Base-by-base conservation (phyloP, 1,140 invertebrate genomes). In the Macrosteles quadrilineatus region DNA sequence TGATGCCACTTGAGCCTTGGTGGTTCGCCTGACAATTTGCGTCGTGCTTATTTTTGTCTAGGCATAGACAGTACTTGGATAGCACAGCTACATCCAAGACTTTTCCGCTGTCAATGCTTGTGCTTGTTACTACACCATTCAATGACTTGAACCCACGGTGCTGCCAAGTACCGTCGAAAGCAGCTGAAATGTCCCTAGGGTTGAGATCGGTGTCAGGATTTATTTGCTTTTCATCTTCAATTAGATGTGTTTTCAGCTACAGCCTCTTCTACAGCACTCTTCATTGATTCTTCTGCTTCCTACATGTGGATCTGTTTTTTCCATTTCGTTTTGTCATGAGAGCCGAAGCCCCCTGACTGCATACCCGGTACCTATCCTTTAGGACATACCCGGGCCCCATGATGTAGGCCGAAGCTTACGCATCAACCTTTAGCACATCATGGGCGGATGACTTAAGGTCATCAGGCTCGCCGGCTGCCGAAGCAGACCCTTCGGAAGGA, bases 1-100 rank as follows among this genome's bases (percentile, higher is more conserved):
- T 75, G 62, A 53, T 69, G 30, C 68, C 74, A 71, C 71, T 72
- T 31, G 68, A 71, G 40, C 71, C n/a, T 69, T 43, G n/a, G n/a
- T n/a, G n/a, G n/a, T n/a, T n/a, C n/a, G n/a, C n/a, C n/a, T n/a
- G n/a, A 69, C 32, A 21, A 17, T 45, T 72, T 67, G 67, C 74
- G 73, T 30, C 23, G 66, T 21, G 55, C 19, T 55, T 73, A 75
- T 68, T 53, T 30, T 27, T 70, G 31, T 14, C 11, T 55, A 53
- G 50, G 63, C 40, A 43, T n/a, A 43, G 9, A 40, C 68, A 70
- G 27, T 68, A 59, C 40, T 70, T 65, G 14, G 62, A 25, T 1
- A 70, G 31, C 31, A 70, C 45, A 17, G 36, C 62, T 43, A 70
- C 65, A 70, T 70, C 69, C 6, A 70, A 21, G 23, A 70, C 69